Evolutionary conservation across 2,888 invertebrate genomes (phyloP), one percentile per base, ranked within the genome.

Genomic region (Leucophenga montana): DNA sequence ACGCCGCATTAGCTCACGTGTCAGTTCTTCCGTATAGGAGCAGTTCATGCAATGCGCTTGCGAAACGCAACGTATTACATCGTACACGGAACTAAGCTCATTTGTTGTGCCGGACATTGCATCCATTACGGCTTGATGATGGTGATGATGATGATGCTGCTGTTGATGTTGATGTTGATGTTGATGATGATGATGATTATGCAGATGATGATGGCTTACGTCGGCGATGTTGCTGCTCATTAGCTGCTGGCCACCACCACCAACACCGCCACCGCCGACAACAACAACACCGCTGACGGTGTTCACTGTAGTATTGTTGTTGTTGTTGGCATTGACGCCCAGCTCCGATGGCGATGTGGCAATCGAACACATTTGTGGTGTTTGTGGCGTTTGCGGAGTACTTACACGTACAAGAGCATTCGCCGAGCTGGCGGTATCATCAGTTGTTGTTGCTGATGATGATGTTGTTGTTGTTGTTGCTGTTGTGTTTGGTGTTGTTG

Each of bases 1-100:
- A 85, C 93, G 93, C 85, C 92, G 90, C 76, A 92, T 91, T 74
- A 95, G 90, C 77, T 91, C 91, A 80, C 93, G 89, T 65, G 94
- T 93, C 78, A 94, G 92, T 84, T 97, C 96, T 82, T 97, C 95
- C 20, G 95, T 96, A 89, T 95, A 96, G 73, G 94, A 93, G 89
- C 97, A 97, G 89, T 96, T 94, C 78, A 93, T 92, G 82, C 94
- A 94, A 88, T 98, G 97, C 6, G 97, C 97, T 85, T 93, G 93
- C 8, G 94, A 93, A 61, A 95, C 93, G 83, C 93, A 93, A 80
- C 94, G 90, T 80, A 95, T 95, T 80, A 95, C 91, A 89, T 95
- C 95, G 88, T 95, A 94, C 76, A 94, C 91, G 65, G 93, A 39
- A 8, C 13, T 92, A 81, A 94, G 87, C 85, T 94, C 91, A 65